Conservation (phyloP, 1,140 invertebrate genomes). For the Drosophila busckii region DNA sequence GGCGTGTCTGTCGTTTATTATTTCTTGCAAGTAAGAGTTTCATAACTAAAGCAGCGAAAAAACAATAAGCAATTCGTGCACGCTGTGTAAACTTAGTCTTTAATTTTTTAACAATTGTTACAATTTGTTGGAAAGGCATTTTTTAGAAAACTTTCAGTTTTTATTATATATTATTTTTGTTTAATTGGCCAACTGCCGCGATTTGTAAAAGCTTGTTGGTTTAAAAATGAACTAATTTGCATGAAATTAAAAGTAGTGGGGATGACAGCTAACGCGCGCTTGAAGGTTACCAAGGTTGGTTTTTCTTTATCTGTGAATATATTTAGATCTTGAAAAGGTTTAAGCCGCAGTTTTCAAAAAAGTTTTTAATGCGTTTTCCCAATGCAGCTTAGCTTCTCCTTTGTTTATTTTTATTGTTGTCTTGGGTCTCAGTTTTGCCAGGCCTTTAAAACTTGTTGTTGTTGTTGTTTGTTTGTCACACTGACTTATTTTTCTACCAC, state of each 20-base stretch:
- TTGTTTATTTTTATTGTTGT: background rate
- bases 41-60: constrained; percentile 4
- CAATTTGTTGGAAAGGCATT: constrained; percentile 59
- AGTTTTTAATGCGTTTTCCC: constrained; percentile 17
- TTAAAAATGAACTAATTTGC: constrained; percentile 49
- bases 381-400: background rate
- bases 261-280: constrained; percentile 5
- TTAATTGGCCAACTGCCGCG: constrained; percentile 55
- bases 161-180: constrained; percentile 59
- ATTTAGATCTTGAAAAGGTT: constrained; percentile 33
- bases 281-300: constrained; percentile 16
- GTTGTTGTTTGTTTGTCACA: constrained; percentile 76
- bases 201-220: constrained; percentile 11
- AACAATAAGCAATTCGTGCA: constrained; percentile 45
- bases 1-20: constrained; percentile 70
- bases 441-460: constrained; percentile 50
- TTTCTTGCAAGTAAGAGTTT: constrained; percentile 41
- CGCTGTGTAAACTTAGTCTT: constrained; percentile 9
- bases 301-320: constrained; percentile 15
- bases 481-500: constrained; percentile 67
- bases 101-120: constrained; percentile 37
- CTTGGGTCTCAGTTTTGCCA: constrained; percentile 29
- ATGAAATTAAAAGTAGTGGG: constrained; percentile 51
- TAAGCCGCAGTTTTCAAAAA: constrained; percentile 20
- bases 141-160: constrained; percentile 68